A percentile compares a stretch with the other conserved stretches of the same genome.
Conservation (phyloP, 2,888 invertebrate genomes). For the Ichneumon xanthorius region DNA sequence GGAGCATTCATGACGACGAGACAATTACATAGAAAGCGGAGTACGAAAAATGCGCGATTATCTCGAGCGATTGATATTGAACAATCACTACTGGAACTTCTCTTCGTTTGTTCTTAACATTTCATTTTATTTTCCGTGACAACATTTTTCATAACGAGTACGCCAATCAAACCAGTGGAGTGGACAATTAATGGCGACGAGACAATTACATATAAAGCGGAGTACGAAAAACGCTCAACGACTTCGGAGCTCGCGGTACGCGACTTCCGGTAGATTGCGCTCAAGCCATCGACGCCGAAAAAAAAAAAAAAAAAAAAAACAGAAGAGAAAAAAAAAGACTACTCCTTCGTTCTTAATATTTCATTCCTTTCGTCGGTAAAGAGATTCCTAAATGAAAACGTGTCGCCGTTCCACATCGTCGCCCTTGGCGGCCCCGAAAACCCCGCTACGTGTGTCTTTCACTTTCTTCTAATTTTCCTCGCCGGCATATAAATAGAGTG, state of each 20-base stretch:
- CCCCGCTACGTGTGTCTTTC: constrained; percentile 49
- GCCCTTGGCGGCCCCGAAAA: constrained; percentile 45
- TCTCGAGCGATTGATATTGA: no score
- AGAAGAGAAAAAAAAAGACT: not conserved
- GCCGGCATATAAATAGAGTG: constrained; percentile 54
- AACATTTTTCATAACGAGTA: constrained; percentile 42
- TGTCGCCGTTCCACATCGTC: constrained; percentile 60
- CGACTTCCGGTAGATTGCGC: not conserved
- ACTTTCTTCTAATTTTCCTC: constrained; percentile 56
- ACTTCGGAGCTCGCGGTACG: constrained; percentile 1
- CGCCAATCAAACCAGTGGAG: constrained; percentile 62
- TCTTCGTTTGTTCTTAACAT: no score
- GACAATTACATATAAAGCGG: constrained; percentile 50
- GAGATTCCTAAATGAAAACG: constrained; percentile 37
- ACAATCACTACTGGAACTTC: no score
- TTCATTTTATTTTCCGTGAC: no score
- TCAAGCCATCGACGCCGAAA: no score
- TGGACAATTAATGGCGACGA: constrained; percentile 57
- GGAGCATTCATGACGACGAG: no score
- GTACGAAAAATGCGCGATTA: no score
- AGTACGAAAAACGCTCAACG: constrained; percentile 12
- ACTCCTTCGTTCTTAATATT: not conserved
- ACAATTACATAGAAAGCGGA: no score
- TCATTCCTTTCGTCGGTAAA: constrained; percentile 6
- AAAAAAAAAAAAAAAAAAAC: not conserved